phyloP scores from a whole-genome alignment of 2,797 vertebrate genomes.

The Gallirallus australis region DNA sequence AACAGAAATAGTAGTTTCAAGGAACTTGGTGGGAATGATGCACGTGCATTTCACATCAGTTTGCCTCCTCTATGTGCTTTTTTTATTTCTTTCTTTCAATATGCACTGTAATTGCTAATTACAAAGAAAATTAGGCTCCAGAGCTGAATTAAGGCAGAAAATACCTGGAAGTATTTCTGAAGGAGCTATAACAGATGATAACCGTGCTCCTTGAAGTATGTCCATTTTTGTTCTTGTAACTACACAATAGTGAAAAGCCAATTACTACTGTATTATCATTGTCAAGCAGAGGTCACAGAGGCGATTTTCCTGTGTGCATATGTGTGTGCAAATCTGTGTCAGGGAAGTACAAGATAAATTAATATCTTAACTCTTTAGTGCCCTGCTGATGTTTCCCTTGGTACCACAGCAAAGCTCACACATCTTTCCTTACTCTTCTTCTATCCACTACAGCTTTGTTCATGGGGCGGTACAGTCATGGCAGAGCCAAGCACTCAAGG shows the following conservation, averaged over 20 bases:
- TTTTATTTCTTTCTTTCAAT: not conserved
- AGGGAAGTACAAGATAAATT: not conserved
- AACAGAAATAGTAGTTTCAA: conserved; percentile 57
- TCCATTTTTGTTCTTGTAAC: not conserved
- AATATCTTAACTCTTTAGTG: not conserved
- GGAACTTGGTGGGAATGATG: conserved; percentile 13
- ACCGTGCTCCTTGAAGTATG: not conserved
- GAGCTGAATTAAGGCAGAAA: conserved; percentile 39
- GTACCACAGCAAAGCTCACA: not conserved
- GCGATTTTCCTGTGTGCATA: not conserved
- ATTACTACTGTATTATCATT: not conserved
- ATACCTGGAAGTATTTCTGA: conserved; percentile 35
- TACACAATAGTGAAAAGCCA: not conserved
- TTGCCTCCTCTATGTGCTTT: not conserved
- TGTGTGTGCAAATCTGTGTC: not conserved
- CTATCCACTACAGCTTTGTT: conserved; percentile 2
- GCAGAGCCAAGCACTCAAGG: not conserved
- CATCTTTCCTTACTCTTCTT: not conserved
- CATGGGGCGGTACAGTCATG: not conserved
- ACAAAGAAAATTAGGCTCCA: conserved; percentile 30
- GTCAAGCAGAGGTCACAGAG: conserved; percentile 14
- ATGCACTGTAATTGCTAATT: not conserved
- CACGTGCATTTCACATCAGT: not conserved
- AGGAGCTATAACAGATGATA: not conserved
- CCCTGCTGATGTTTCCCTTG: not conserved